Evolutionary conservation across 2,888 invertebrate genomes (phyloP).

Genomic region (Drosophila leonis): DNA sequence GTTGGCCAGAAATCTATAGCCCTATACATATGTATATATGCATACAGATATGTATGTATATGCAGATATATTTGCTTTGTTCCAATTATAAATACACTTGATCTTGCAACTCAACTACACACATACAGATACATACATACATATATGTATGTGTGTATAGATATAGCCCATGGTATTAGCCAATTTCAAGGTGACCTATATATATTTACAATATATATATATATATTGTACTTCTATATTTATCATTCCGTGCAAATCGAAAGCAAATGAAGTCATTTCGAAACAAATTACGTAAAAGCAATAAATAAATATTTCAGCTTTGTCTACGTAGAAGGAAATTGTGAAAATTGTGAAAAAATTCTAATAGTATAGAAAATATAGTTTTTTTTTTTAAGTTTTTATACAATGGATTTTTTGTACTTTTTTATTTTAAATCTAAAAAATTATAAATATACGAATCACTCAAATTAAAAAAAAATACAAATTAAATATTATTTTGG

Average conservation of each 20-base stretch:
- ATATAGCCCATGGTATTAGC: slow-evolving; percentile 25
- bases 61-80: slow-evolving; percentile 18
- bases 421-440: background rate
- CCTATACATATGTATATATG: background rate
- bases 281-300: slow-evolving; percentile 12
- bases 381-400: background rate
- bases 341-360: background rate
- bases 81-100: slow-evolving; percentile 55
- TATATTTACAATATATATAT: background rate
- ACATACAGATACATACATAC: background rate
- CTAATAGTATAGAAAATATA: background rate
- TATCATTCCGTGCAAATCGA: slow-evolving; percentile 9
- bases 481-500: no score
- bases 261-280: slow-evolving; percentile 45
- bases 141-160: background rate
- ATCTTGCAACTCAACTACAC: slow-evolving; percentile 40
- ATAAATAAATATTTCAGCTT: background rate
- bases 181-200: slow-evolving; percentile 53
- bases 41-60: background rate
- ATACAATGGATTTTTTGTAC: background rate
- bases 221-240: slow-evolving; percentile 18
- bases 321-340: slow-evolving; percentile 9
- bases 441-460: no score
- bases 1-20: slow-evolving; percentile 24
- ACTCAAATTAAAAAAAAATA: no score